These are phyloP conservation scores for Takifugu flavidus DNA, from an alignment of 2,113 vertebrate species.

Conservation along the genomic window DNA sequence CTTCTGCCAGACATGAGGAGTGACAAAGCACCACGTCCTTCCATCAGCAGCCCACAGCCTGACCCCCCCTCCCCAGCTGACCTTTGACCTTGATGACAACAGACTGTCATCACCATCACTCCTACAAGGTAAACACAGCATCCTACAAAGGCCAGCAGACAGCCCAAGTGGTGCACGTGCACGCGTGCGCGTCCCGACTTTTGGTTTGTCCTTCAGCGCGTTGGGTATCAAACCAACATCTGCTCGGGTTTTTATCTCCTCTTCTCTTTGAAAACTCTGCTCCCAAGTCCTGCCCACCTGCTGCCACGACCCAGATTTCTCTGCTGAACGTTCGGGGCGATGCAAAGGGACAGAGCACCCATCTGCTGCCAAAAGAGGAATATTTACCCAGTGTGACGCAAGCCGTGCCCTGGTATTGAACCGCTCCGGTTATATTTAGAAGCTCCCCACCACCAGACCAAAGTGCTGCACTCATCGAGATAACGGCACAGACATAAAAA, in stretches of 20 bases:
- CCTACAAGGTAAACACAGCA: conserved; percentile 64
- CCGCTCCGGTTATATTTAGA: conserved; percentile 63
- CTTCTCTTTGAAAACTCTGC: conserved; percentile 22
- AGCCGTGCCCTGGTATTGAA: conserved; percentile 54
- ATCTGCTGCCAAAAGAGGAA: conserved; percentile 57
- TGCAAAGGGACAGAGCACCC: conserved; percentile 20
- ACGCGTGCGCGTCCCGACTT: conserved; percentile 14
- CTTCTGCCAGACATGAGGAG: conserved; percentile 39
- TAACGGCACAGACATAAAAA: conserved; percentile 44
- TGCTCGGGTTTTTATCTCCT: conserved; percentile 5
- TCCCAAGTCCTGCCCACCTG: conserved; percentile 37
- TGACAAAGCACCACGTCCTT: conserved; percentile 58
- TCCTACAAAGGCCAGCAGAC: conserved; percentile 40
- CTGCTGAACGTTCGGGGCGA: conserved; percentile 60
- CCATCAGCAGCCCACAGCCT: conserved; percentile 56
- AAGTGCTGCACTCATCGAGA: conserved; percentile 57
- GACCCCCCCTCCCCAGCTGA: conserved; percentile 44
- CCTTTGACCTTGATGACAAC: conserved; percentile 72
- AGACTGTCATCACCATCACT: conserved; percentile 70
- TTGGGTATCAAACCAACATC: conserved; percentile 13
- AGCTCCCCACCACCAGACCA: conserved; percentile 33
- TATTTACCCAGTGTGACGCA: conserved; percentile 67
- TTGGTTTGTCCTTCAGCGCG: conserved; percentile 18
- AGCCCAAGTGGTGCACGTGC: conserved; percentile 1
- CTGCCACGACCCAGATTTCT: conserved; percentile 32